Conservation (phyloP, 2,888 invertebrate genomes). For the Metellina segmentata region DNA sequence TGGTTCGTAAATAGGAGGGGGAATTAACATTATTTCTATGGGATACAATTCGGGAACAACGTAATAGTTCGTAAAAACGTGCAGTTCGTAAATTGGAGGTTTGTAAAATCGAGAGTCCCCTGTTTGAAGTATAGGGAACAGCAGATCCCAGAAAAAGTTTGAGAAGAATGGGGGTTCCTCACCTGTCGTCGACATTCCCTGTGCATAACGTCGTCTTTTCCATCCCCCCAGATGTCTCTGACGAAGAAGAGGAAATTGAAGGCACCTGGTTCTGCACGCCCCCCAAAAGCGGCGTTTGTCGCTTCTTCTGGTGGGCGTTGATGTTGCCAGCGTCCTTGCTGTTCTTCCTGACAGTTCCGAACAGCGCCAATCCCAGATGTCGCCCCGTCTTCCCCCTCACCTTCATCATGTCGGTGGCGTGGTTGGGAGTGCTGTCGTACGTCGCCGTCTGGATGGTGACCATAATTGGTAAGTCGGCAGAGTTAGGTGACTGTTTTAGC, state of each 20-base stretch:
- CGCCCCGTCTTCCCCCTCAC: slow-evolving; percentile 91
- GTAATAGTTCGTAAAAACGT: too few species aligned
- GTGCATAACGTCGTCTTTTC: background rate
- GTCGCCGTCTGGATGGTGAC: slow-evolving; percentile 98
- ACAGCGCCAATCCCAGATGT: slow-evolving; percentile 91
- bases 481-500: too few species aligned
- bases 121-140: too few species aligned
- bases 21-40: too few species aligned
- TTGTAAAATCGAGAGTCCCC: too few species aligned
- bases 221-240: background rate
- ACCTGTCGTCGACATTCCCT: too few species aligned
- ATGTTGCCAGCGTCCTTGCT: slow-evolving; percentile 93
- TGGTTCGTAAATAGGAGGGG: too few species aligned
- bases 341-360: slow-evolving; percentile 92
- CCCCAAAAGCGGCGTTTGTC: background rate
- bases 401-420: slow-evolving; percentile 95
- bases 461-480: slow-evolving; percentile 84
- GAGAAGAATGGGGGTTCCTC: too few species aligned
- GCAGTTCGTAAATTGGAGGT: too few species aligned
- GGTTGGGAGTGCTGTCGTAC: slow-evolving; percentile 95
- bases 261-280: background rate
- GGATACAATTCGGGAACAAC: too few species aligned
- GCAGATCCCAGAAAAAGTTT: too few species aligned
- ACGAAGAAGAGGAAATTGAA: slow-evolving; percentile 11
- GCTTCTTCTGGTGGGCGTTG: slow-evolving; percentile 86